Percentiles rank a stretch among this genome's conserved stretches.
Evolutionary conservation across 2,113 vertebrate genomes (phyloP).

Genomic region (Oriolus oriolus): DNA sequence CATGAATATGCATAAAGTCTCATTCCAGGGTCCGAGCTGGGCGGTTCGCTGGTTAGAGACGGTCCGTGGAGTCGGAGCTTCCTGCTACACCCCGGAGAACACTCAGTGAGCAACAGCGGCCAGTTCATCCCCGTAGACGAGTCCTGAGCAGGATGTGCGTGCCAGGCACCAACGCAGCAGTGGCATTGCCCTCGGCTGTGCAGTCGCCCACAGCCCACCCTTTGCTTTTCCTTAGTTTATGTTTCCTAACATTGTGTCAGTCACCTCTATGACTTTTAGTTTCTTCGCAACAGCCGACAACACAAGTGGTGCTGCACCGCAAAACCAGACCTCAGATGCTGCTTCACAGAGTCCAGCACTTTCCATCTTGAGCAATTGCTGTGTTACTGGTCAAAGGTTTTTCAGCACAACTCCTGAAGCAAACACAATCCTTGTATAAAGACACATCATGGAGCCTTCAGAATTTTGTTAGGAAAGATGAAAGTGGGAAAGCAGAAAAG

Average conservation of each 20-base stretch:
- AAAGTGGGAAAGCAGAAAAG: background rate
- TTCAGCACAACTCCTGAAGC: background rate
- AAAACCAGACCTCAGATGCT: fast-evolving
- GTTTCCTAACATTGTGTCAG: fast-evolving
- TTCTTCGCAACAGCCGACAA: background rate
- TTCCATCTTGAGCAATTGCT: background rate
- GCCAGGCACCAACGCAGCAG: fast-evolving
- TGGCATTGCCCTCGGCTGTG: fast-evolving
- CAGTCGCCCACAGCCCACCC: fast-evolving
- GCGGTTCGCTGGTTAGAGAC: background rate
- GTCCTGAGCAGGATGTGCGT: fast-evolving
- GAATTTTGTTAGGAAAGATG: background rate
- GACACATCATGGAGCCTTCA: fast-evolving
- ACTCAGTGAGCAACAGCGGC: fast-evolving
- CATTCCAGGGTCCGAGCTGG: fast-evolving
- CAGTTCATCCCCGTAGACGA: fast-evolving
- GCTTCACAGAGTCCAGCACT: fast-evolving
- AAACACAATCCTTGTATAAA: background rate
- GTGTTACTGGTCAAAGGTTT: fast-evolving
- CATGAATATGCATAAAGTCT: background rate
- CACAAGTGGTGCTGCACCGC: background rate
- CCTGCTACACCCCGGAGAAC: fast-evolving
- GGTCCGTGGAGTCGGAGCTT: background rate
- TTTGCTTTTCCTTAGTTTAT: too few species aligned
- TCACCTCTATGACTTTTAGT: too few species aligned